Percentiles rank a stretch among this genome's conserved stretches.
These are phyloP conservation scores for Heterodera carotae DNA, from an alignment of 1,140 invertebrate species.

Conservation along the genomic window DNA sequence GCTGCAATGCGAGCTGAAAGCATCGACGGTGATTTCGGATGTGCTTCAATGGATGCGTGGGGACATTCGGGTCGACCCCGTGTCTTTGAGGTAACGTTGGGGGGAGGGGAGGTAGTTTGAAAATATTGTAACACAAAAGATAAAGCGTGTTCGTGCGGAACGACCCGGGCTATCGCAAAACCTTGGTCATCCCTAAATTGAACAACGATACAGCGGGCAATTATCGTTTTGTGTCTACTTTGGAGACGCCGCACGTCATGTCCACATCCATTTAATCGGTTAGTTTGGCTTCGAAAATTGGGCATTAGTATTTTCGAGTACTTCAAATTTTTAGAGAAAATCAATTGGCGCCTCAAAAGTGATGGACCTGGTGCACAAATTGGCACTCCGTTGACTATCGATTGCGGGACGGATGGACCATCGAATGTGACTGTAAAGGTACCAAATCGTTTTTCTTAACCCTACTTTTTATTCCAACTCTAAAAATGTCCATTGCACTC, in stretches of 20 bases:
- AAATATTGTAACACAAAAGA: too few relatives aligned
- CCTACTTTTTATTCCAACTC: too few relatives aligned
- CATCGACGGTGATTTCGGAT: background rate
- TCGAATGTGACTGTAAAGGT: slow-evolving; percentile 28
- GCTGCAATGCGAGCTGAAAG: slow-evolving; percentile 2
- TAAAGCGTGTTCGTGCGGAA: too few relatives aligned
- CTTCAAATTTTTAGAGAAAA: slow-evolving; percentile 41
- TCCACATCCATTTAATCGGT: background rate
- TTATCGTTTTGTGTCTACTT: slow-evolving; percentile 4
- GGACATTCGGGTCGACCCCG: background rate
- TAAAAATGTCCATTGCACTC: too few relatives aligned
- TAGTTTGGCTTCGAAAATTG: background rate
- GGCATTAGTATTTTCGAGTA: too few relatives aligned
- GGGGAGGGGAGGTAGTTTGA: too few relatives aligned
- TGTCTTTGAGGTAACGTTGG: background rate
- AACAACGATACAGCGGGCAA: background rate
- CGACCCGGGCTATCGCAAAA: background rate
- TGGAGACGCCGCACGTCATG: background rate
- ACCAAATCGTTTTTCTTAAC: too few relatives aligned
- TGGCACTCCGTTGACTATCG: slow-evolving; percentile 43
- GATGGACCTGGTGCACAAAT: slow-evolving; percentile 37
- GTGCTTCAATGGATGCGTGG: background rate
- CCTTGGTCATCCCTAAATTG: background rate
- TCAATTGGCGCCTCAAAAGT: slow-evolving; percentile 41
- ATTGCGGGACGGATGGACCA: slow-evolving; percentile 43